Evolutionary conservation across 2,797 vertebrate species (phyloP), one percentile per base, ranked within the genome.

Genomic region (Ceryle rudis): DNA sequence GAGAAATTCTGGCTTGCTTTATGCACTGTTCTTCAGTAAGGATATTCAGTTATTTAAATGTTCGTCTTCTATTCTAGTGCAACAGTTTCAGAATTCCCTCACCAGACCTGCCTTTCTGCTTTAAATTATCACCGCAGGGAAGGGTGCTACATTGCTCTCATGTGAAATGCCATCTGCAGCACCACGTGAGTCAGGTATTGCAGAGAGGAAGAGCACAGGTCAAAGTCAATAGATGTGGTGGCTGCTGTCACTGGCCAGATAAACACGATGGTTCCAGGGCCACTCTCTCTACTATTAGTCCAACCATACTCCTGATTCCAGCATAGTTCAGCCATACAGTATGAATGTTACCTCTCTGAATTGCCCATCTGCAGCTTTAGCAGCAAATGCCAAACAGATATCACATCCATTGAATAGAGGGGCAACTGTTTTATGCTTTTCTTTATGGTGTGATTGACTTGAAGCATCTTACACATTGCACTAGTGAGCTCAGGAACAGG

Each of bases 151-250:
- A 2, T 54, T 28, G 10, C 10, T 20, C 6, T 20, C 12, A 1
- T 10, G 19, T 9, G 2, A 65, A 72, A 51, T 3, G n/a, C 42
- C 1, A 0, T 41, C 73, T 42, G 54, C 66, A 41, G 58, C 66
- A 44, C 37, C 54, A 49, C 26, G 9, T 8, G 14, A 87, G n/a
- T 10, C 54, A 42, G 41, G 6, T 8, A 7, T 33, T 29, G n/a
- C 25, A 14, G 0, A 0, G 21, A 31, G 60, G n/a, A 47, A 44
- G 31, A 69, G n/a, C n/a, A 64, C n/a, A 71, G 52, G 44, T n/a
- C 17, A 64, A 51, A 71, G 22, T 0, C 0, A 65, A 19, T 37
- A 25, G 39, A 52, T 1, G 0, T 6, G 9, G n/a, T 9, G 2
- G 22, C 31, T 70, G 28, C 37, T 54, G 55, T 25, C 1, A 1